Evolutionary conservation across 1,140 invertebrate genomes (phyloP).

Genomic region (Leptoteleia sp.): DNA sequence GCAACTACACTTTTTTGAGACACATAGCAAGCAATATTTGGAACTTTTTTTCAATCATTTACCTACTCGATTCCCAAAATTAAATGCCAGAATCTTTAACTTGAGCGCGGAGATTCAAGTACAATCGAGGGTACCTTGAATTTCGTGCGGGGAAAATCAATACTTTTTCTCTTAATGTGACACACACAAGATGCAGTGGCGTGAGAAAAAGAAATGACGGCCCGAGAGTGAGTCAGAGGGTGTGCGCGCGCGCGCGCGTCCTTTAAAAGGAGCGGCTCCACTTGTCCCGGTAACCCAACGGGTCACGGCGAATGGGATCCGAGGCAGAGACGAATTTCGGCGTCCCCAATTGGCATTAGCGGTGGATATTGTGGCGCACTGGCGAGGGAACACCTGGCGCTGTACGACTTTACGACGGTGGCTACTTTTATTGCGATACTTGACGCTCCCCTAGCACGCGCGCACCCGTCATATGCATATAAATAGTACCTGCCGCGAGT

Average conservation of each 20-base stretch:
- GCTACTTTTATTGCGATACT: conserved; percentile 29
- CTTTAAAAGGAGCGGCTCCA: conserved; percentile 52
- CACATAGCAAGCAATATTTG: no score
- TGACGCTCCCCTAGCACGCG: conserved; percentile 40
- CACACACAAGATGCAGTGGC: conserved; percentile 27
- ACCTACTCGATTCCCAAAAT: no score
- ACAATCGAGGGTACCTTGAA: not conserved
- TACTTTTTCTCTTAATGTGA: conserved; percentile 38
- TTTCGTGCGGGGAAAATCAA: conserved; percentile 14
- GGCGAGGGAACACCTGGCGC: conserved; percentile 35
- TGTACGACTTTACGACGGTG: conserved; percentile 2
- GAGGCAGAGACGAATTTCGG: conserved; percentile 27
- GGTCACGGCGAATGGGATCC: conserved; percentile 37
- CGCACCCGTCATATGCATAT: conserved; percentile 48
- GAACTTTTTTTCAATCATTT: no score
- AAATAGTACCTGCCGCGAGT: conserved; percentile 48
- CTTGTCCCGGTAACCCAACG: conserved; percentile 52
- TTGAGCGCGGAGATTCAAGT: no score
- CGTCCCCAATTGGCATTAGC: conserved; percentile 8
- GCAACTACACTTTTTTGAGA: no score
- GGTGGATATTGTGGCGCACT: conserved; percentile 9
- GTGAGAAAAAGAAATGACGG: conserved; percentile 36
- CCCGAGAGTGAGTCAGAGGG: conserved; percentile 11
- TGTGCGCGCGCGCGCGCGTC: conserved; percentile 33
- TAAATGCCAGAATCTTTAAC: no score